A percentile compares a stretch with the other conserved stretches of the same genome.
Conservation (phyloP, 1,140 invertebrate genomes). For the Heterodera schachtii region DNA sequence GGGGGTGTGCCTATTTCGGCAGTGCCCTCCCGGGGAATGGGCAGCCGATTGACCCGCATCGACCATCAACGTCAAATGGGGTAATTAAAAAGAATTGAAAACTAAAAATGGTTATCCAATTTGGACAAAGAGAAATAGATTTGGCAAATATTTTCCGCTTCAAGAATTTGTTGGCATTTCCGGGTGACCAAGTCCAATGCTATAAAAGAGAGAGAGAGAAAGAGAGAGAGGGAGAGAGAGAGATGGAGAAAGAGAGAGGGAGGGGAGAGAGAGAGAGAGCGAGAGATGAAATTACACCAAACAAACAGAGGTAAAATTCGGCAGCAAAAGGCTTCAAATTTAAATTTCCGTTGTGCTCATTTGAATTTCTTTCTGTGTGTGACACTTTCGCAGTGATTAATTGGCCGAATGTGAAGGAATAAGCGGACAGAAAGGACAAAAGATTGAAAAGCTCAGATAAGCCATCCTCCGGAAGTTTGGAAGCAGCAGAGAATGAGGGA, state of each 20-base stretch:
- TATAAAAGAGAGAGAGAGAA: neutral
- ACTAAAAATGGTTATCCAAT: no score
- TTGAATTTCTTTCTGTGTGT: neutral
- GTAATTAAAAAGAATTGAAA: neutral
- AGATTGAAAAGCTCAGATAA: neutral
- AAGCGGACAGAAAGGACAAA: neutral
- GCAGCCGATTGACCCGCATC: neutral
- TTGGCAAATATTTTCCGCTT: neutral
- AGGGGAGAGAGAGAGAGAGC: no score
- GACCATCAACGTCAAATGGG: slow-evolving; percentile 10
- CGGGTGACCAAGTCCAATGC: neutral
- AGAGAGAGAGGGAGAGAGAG: no score
- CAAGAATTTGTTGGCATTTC: neutral
- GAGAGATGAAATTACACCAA: no score
- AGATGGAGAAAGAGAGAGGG: no score
- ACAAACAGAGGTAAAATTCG: no score
- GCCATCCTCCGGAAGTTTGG: neutral
- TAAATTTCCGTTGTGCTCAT: neutral
- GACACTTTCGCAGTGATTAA: neutral
- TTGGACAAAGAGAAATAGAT: no score
- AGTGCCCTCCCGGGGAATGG: neutral
- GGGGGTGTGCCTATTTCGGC: slow-evolving; percentile 4
- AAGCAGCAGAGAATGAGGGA: no score
- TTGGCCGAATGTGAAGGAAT: neutral
- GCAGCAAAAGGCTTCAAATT: neutral